Conservation (phyloP, 64 coral and sea anemone species). For the Porites lutea region DNA sequence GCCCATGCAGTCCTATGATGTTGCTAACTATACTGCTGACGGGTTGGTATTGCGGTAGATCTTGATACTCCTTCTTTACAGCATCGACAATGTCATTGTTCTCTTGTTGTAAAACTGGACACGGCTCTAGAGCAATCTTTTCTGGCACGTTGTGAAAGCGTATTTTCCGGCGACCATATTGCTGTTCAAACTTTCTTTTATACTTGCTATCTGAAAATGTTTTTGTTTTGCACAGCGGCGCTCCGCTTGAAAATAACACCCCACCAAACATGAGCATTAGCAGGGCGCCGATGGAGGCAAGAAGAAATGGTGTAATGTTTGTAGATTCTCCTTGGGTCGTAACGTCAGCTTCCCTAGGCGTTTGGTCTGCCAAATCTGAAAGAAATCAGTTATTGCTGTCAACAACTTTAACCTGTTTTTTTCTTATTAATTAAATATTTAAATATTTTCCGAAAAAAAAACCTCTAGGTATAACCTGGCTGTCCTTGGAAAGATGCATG, state of each 20-base stretch:
- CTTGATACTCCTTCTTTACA: conserved; percentile 78
- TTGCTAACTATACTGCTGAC: conserved; percentile 54
- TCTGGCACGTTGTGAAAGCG: conserved; percentile 57
- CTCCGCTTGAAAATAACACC: conserved; percentile 59
- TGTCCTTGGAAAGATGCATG: too few relatives aligned
- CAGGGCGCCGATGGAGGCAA: conserved; percentile 79
- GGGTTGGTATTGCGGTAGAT: conserved; percentile 82
- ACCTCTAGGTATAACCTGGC: too few relatives aligned
- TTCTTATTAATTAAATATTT: too few relatives aligned
- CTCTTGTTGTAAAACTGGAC: conserved; percentile 88
- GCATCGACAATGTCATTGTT: conserved; percentile 94
- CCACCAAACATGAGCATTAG: conserved; percentile 84
- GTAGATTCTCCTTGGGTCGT: conserved; percentile 11
- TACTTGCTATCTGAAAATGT: neutral
- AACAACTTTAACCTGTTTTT: too few relatives aligned
- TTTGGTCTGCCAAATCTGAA: conserved; percentile 12
- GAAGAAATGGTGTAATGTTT: conserved; percentile 56
- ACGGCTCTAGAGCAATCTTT: conserved; percentile 41
- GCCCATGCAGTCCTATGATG: conserved; percentile 13
- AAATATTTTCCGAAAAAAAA: too few relatives aligned
- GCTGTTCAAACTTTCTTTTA: conserved; percentile 37
- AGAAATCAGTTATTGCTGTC: neutral
- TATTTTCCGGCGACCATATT: conserved; percentile 48
- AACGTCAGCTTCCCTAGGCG: conserved; percentile 3
- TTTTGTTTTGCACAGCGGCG: conserved; percentile 33